Conservation (phyloP, 2,888 invertebrate species). For the Entomobrya multifasciata region DNA sequence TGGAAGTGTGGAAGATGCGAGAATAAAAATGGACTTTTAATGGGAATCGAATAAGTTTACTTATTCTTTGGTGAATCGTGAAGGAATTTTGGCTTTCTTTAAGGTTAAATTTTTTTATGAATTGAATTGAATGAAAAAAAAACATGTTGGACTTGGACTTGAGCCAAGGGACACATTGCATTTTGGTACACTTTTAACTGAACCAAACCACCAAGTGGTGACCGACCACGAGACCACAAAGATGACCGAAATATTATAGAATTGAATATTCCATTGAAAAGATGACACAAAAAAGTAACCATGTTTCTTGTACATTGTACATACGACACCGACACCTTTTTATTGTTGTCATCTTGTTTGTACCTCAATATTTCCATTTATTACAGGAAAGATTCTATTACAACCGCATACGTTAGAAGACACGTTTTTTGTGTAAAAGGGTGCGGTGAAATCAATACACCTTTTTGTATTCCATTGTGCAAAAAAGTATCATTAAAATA, state of each 20-base stretch:
- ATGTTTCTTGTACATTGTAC: no score
- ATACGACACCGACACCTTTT: no score
- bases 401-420: not conserved
- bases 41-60: no score
- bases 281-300: no score
- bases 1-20: no score
- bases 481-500: not conserved
- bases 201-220: not conserved
- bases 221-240: constrained; percentile 37
- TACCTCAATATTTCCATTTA: not conserved
- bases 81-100: no score
- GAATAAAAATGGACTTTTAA: not conserved
- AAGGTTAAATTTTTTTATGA: no score
- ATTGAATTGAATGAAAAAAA: no score
- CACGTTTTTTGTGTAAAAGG: not conserved
- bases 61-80: no score
- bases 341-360: not conserved
- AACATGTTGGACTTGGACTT: no score
- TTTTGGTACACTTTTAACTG: no score
- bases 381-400: not conserved
- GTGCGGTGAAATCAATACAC: not conserved
- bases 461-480: not conserved
- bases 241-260: not conserved
- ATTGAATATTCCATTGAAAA: not conserved
- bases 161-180: no score